Evolutionary conservation across 2,888 invertebrate genomes (phyloP).

Genomic region (Ceramica pisi): DNA sequence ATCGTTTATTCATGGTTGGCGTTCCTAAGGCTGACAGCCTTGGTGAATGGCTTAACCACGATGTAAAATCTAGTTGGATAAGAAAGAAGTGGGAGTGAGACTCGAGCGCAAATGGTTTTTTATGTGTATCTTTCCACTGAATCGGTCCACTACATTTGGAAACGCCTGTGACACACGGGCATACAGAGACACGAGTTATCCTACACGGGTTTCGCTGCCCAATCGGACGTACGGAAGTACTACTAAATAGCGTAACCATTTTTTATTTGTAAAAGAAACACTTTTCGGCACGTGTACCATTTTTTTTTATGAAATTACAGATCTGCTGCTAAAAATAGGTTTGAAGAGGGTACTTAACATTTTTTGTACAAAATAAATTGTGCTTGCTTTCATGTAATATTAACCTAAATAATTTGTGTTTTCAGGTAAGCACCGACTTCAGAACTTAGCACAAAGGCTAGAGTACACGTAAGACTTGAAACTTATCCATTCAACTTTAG

Average conservation of each 20-base stretch:
- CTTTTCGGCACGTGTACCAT: not conserved
- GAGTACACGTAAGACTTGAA: constrained; percentile 41
- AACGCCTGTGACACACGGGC: not conserved
- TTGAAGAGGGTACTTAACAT: not conserved
- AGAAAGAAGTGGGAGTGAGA: too few species aligned
- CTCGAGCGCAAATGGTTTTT: too few species aligned
- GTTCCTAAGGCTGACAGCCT: not conserved
- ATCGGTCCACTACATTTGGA: not conserved
- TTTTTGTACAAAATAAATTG: not conserved
- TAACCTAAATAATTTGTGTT: constrained; percentile 26
- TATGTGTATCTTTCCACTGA: not conserved
- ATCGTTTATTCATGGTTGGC: not conserved
- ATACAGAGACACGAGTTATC: not conserved
- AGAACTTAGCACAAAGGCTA: not conserved
- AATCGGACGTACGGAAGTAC: not conserved
- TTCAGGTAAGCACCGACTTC: constrained; percentile 54
- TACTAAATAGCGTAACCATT: not conserved
- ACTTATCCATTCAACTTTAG: constrained; percentile 18
- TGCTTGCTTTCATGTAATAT: constrained; percentile 3
- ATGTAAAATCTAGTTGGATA: too few species aligned
- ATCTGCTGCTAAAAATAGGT: not conserved
- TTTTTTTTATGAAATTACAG: not conserved
- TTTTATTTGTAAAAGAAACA: not conserved
- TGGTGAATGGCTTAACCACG: too few species aligned
- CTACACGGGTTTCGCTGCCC: not conserved